Evolutionary conservation across 2,888 invertebrate genomes (phyloP), one percentile per base, ranked within the genome.

Genomic region (Pseudococcus jackbeardsleyi): DNA sequence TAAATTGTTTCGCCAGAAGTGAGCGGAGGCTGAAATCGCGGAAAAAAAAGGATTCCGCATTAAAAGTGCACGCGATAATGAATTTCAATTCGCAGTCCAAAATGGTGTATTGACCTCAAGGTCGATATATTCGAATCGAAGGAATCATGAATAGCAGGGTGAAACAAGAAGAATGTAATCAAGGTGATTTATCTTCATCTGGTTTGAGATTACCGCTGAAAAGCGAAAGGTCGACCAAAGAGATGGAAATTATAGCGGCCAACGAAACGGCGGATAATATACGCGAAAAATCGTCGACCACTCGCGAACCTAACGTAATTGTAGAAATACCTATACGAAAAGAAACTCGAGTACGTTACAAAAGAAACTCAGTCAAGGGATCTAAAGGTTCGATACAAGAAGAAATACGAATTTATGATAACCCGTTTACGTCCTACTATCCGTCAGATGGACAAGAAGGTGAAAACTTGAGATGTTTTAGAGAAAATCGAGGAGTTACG

Each of bases 331-430:
- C 87, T 48, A 42, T 46, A 46, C 46, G 87, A 72, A 87, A 77
- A 46, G 87, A 87, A 72, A 87, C 87, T 33, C 87, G 77, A 48
- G 87, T 87, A 77, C 77, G 72, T 50, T 87, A 87, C 42, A 72
- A 48, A 77, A 48, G 87, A 33, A 87, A 87, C 68, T 87, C 87
- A 48, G 48, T n/a, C 26, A 77, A 39, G 46, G 87, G 79, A 46
- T 77, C 87, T 17, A 77, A 77, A 77, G 87, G 87, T 77, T 72
- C 77, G 77, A 54, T 50, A 87, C 87, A 72, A 48, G 87, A 87
- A 54, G 87, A 87, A 72, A 87, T 87, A 87, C 22, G 87, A 72
- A 87, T 87, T 87, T 87, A 87, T 54, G 87, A 87, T 33, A 87
- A 87, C 54, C 87, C 87, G 48, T 87, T 77, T 72, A 87, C 87